Conservation (phyloP, 2,888 invertebrate species). For the Phrixothrix hirtus region DNA sequence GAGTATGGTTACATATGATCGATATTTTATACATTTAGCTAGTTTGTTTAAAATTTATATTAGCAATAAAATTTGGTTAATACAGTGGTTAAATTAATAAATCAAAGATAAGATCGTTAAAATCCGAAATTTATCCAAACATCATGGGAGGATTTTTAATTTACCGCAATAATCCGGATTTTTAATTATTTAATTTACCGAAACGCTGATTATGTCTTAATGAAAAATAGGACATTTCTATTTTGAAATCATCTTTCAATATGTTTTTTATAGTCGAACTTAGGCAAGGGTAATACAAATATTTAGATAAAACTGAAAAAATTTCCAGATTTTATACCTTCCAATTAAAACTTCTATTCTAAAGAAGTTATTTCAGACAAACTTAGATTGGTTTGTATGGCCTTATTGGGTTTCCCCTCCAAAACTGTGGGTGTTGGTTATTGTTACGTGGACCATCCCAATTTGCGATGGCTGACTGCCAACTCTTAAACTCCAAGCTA, state of each 20-base stretch:
- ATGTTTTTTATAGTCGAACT: background rate
- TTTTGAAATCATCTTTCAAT: background rate
- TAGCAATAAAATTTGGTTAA: too few species aligned
- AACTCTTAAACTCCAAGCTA: slow-evolving; percentile 30
- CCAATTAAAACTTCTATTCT: slow-evolving; percentile 41
- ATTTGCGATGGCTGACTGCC: slow-evolving; percentile 50
- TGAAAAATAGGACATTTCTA: background rate
- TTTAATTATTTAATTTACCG: too few species aligned
- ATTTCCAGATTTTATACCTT: slow-evolving; percentile 14
- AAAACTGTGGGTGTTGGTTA: slow-evolving; percentile 32
- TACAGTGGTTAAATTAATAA: too few species aligned
- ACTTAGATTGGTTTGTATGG: slow-evolving; percentile 36
- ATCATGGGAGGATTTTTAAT: too few species aligned
- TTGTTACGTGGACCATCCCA: slow-evolving; percentile 47
- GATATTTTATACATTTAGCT: too few species aligned
- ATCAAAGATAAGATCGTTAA: too few species aligned
- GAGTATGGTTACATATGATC: slow-evolving; percentile 3
- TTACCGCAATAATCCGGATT: too few species aligned
- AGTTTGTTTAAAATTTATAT: too few species aligned
- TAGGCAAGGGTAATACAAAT: background rate
- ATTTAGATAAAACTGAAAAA: background rate
- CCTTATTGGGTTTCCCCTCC: slow-evolving; percentile 34
- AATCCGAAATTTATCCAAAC: too few species aligned
- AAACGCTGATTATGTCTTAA: too few species aligned
- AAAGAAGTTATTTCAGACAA: slow-evolving; percentile 36